Evolutionary conservation across 37 sponge, comb jelly and placozoan genomes (phyloP), one percentile per base, ranked within the genome.

Genomic region (Geodia barretti): DNA sequence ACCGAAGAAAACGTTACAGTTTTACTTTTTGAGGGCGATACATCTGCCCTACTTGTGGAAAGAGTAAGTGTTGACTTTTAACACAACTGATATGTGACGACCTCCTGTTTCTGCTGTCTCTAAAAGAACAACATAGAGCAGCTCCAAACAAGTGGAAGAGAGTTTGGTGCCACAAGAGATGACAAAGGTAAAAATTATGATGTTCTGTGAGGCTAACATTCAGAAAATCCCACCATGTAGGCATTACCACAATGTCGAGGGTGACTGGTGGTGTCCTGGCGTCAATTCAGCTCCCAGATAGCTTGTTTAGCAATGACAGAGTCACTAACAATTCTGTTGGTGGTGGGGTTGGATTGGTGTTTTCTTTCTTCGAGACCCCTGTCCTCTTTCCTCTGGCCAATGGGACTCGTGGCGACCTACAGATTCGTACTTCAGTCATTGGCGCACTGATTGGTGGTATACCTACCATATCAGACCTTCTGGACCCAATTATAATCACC

Each of bases 271-370:
- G 14, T 47, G 54, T 17, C 34, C 33, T 32, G 5, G 76, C 76
- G 1, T 75, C 76, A 14, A 31, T 75, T 21, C 4, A 26, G 32
- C 62, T 75, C 19, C 76, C 76, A 31, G 32, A 33, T 0, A 25
- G 42, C 32, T 35, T 75, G 26, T 75, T 75, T 34, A 19, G 32
- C 5, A n/a, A n/a, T n/a, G n/a, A n/a, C n/a, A n/a, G n/a, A n/a
- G 23, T 28, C 3, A n/a, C 9, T 2, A 54, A 43, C 32, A 0
- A 0, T 7, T 25, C 29, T 26, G 31, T 29, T 25, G n/a, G n/a
- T n/a, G n/a, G n/a, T n/a, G n/a, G n/a, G n/a, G 58, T 68, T 54
- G 70, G 80, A 20, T n/a, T 79, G 21, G 36, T 69, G 4, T 79
- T 68, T 41, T n/a, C 80, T 21, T 11, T 79, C 47, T 79, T 68